These are phyloP conservation scores for Agonopterix arenella DNA, from an alignment of 2,888 invertebrate species.

Conservation along the genomic window DNA sequence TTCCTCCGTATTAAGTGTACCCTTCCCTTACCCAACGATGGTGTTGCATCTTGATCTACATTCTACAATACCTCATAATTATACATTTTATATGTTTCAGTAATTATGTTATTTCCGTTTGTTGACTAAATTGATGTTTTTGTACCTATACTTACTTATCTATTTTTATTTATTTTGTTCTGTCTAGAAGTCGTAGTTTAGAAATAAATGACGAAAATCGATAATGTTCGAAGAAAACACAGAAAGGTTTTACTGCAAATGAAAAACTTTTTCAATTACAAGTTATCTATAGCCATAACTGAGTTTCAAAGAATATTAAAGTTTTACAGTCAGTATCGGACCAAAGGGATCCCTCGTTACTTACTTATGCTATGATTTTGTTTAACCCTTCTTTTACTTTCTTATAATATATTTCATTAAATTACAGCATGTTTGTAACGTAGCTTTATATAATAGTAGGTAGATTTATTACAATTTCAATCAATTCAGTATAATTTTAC, in stretches of 20 bases:
- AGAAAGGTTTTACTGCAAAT: neutral
- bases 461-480: neutral
- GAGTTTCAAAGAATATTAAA: slow-evolving; percentile 5
- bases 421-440: slow-evolving; percentile 37
- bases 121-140: neutral
- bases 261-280: no score
- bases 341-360: slow-evolving; percentile 6
- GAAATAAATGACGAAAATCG: neutral
- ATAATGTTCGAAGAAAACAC: neutral
- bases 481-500: no score
- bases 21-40: slow-evolving; percentile 32
- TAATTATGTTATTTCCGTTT: no score
- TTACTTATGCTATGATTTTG: slow-evolving; percentile 10
- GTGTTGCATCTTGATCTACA: slow-evolving; percentile 48
- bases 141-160: no score
- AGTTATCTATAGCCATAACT: no score
- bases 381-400: slow-evolving; percentile 11
- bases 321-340: slow-evolving; percentile 6
- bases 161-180: neutral
- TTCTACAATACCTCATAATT: slow-evolving; percentile 12
- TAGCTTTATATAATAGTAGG: slow-evolving; percentile 18
- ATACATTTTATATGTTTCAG: slow-evolving; percentile 14
- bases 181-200: neutral
- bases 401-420: slow-evolving; percentile 4
- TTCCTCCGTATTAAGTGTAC: slow-evolving; percentile 40